Evolutionary conservation across 2,113 vertebrate species (phyloP).

Genomic region (Larimichthys polyactis): DNA sequence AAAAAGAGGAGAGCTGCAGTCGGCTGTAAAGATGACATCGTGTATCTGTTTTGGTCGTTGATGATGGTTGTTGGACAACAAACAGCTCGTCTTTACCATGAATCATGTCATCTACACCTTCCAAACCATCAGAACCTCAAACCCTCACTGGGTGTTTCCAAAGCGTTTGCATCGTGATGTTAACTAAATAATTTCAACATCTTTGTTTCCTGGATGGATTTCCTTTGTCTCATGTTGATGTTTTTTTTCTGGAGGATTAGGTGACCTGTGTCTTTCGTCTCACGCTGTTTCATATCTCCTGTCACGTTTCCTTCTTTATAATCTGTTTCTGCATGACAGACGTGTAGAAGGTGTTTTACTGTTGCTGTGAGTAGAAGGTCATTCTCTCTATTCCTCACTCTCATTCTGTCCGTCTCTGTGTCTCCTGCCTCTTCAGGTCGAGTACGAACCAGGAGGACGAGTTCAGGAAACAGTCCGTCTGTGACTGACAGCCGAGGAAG

Average conservation of each 20-base stretch:
- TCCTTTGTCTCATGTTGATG: background rate
- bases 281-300: background rate
- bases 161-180: no score
- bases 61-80: no score
- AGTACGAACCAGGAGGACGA: constrained; percentile 86
- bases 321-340: constrained; percentile 18
- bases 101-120: no score
- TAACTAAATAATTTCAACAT: no score
- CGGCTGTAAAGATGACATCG: no score
- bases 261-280: background rate
- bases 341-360: constrained; percentile 63
- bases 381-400: background rate
- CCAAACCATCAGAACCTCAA: no score
- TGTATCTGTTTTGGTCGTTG: no score
- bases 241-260: background rate
- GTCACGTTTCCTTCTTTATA: background rate
- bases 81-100: no score
- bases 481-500: constrained; percentile 89
- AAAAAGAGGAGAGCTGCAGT: no score
- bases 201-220: no score
- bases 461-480: constrained; percentile 62
- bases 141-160: no score
- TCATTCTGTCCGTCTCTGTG: background rate
- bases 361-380: background rate
- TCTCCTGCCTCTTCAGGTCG: constrained; percentile 87